A percentile compares a stretch with the other conserved stretches of the same genome.
phyloP scores from a whole-genome alignment of 2,113 vertebrate genomes.

The Hystrix brachyura region DNA sequence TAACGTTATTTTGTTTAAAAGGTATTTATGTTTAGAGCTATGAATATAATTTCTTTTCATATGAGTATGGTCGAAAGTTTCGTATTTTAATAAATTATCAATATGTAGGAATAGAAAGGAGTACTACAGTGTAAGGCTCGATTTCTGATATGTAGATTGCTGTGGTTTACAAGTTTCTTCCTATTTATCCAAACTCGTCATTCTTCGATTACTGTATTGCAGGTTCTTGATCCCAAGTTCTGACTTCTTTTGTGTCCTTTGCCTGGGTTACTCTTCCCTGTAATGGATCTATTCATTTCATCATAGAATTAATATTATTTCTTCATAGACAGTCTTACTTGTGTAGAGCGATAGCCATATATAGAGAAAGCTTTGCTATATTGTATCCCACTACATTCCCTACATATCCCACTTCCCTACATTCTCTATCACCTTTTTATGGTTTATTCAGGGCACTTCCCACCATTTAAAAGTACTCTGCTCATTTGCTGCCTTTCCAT shows the following conservation, averaged over 20 bases:
- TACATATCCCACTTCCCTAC: not conserved
- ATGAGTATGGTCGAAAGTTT: not conserved
- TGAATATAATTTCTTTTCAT: not conserved
- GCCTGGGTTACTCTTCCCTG: not conserved
- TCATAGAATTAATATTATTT: not conserved
- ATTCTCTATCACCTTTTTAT: not conserved
- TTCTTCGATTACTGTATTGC: not conserved
- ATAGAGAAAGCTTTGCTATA: not conserved
- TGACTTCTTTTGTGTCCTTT: not conserved
- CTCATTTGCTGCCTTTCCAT: not conserved
- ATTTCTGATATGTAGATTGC: not conserved
- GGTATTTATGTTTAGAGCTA: not conserved
- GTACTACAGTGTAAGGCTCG: not conserved
- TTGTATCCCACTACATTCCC: not conserved
- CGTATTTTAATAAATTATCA: not conserved
- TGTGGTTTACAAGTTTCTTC: not conserved
- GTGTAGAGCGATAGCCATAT: not conserved
- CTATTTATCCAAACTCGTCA: not conserved
- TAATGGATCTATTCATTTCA: not conserved
- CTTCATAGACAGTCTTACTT: not conserved
- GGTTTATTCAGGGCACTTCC: not conserved
- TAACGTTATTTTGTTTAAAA: slow-evolving; percentile 21
- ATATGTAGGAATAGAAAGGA: not conserved
- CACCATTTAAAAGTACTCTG: not conserved
- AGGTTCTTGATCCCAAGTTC: not conserved